phyloP scores from a whole-genome alignment of 2,797 vertebrate genomes.

The Melanotaenia boesemani region DNA sequence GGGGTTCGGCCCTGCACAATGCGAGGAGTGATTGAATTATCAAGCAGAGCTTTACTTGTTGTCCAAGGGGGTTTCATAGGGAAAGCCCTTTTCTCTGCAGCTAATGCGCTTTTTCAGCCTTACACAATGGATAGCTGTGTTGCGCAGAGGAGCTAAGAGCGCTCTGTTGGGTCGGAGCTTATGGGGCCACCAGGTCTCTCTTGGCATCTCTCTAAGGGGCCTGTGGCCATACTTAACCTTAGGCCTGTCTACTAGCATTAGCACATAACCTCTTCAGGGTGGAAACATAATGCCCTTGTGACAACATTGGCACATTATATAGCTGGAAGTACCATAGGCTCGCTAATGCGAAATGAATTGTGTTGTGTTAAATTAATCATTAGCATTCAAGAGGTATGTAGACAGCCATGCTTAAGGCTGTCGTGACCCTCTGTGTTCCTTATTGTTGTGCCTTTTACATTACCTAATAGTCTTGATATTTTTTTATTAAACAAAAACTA shows the following conservation, averaged over 20 bases:
- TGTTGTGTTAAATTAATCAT: constrained; percentile 45
- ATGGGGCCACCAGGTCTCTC: constrained; percentile 78
- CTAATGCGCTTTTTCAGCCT: constrained; percentile 80
- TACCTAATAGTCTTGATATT: not conserved
- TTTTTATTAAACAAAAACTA: not conserved
- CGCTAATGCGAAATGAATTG: constrained; percentile 24
- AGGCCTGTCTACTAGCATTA: constrained; percentile 73
- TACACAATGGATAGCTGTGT: constrained; percentile 79
- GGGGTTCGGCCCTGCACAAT: constrained; percentile 51
- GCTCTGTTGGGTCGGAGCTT: constrained; percentile 70
- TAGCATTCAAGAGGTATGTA: constrained; percentile 42
- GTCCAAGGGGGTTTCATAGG: constrained; percentile 71
- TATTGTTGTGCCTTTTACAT: not conserved
- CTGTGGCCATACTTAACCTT: constrained; percentile 77
- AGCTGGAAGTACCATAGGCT: constrained; percentile 10
- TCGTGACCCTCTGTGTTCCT: not conserved
- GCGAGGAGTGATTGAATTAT: constrained; percentile 81
- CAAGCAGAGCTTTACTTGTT: constrained; percentile 79
- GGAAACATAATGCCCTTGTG: constrained; percentile 56
- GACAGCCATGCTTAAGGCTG: constrained; percentile 12
- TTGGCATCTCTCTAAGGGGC: constrained; percentile 73
- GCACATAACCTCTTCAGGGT: constrained; percentile 54
- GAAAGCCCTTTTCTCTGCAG: constrained; percentile 73
- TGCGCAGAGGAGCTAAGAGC: constrained; percentile 71
- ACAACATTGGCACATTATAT: constrained; percentile 52